Base-by-base conservation (phyloP, 2,888 invertebrate genomes). In the Hirtodrosophila confusa region DNA sequence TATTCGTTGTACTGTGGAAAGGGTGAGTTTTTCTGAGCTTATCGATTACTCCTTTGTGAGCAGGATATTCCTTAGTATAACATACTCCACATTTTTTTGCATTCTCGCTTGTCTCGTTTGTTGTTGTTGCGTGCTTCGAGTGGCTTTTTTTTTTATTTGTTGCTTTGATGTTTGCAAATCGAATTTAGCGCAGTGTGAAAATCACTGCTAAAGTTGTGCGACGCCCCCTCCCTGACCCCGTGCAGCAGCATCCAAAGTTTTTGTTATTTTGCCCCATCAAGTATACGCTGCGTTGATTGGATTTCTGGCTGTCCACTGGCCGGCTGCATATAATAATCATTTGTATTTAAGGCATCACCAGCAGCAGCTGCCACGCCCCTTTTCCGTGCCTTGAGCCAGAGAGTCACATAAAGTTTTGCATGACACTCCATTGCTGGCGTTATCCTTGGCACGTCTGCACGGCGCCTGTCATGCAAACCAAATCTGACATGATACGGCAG, bases 211-310 rank as follows among this genome's bases (percentile, higher is more conserved):
- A 71, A 33, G 55, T 50, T 57, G 10, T 6, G 29, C 8, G n/a
- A 6, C n/a, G 17, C 17, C 17, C 17, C 2, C 17, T 17, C 17
- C 17, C 17, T 17, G 17, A 2, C 17, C 17, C 17, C 17, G 2
- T 17, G 17, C 17, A 17, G 17, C 17, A 17, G 17, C 17, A 17
- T 17, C 17, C 17, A 17, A 17, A 17, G 17, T 8, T 39, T 17
- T 43, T 10, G n/a, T 8, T 4, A 33, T 57, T 61, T 53, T 17
- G 35, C 61, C 60, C 47, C 67, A 68, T 77, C 71, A 69, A 70
- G 78, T 73, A 80, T 86, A 77, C 85, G 85, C 85, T 66, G 56
- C 51, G 75, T 87, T 80, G 87, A 82, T 87, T 82, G 82, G 85
- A 87, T 82, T 87, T 68, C 40, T 53, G 64, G 54, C 80, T 80